A percentile compares a stretch with the other conserved stretches of the same genome.
These are phyloP conservation scores for Stichodactyla mertensii DNA, from an alignment of 64 coral and sea anemone species.

Conservation along the genomic window DNA sequence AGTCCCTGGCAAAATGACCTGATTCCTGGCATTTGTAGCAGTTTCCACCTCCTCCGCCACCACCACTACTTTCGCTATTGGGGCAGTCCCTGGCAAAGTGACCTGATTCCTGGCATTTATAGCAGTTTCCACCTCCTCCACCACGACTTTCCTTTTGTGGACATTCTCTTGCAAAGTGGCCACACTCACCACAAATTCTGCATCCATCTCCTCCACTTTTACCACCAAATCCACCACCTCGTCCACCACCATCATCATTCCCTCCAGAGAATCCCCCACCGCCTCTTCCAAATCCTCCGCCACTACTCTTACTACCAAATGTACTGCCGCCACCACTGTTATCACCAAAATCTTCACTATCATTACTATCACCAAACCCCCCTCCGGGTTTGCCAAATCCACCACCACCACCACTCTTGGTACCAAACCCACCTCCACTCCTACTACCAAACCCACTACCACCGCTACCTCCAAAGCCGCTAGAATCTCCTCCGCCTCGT, in stretches of 20 bases:
- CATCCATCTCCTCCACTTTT: constrained; percentile 17
- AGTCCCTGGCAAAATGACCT: constrained; percentile 55
- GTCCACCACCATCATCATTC: constrained; percentile 1
- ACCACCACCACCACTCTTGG: constrained; percentile 30
- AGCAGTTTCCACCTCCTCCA: constrained; percentile 3
- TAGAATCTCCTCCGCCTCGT: constrained; percentile 13
- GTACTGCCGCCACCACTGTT: constrained; percentile 20
- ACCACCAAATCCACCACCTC: constrained; percentile 32
- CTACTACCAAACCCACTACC: constrained; percentile 36
- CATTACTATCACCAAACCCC: constrained; percentile 27
- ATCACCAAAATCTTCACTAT: constrained; percentile 23
- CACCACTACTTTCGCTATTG: constrained; percentile 1
- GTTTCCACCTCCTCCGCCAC: constrained; percentile 14
- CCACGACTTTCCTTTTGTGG: constrained; percentile 12
- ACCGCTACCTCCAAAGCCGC: constrained; percentile 35
- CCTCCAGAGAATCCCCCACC: constrained; percentile 29
- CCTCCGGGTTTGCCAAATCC: constrained; percentile 41
- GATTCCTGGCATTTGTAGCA: constrained; percentile 26
- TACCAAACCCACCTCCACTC: constrained; percentile 51
- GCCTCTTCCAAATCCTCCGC: constrained; percentile 14
- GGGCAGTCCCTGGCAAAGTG: constrained; percentile 63
- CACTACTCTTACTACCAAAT: constrained; percentile 23
- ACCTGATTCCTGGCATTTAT: constrained; percentile 28
- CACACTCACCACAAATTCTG: constrained; percentile 29
- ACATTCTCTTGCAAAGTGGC: constrained; percentile 40